A percentile compares a stretch with the other conserved stretches of the same genome.
Evolutionary conservation across 2,888 invertebrate genomes (phyloP).

Genomic region (Cryptosula pallasiana): DNA sequence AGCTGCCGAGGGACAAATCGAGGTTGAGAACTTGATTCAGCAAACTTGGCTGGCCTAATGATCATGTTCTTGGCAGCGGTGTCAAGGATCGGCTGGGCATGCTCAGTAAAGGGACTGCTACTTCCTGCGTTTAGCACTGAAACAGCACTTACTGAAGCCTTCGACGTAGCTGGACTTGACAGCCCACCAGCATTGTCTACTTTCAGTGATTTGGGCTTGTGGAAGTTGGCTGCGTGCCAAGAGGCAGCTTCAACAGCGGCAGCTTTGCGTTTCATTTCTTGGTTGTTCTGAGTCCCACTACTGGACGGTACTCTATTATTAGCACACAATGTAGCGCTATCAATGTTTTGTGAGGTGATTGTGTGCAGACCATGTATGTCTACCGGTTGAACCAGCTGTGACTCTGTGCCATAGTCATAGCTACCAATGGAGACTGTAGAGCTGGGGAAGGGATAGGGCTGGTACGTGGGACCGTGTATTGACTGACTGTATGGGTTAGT

Average conservation of each 20-base stretch:
- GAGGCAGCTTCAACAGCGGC: background rate
- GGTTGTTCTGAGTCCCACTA: no score
- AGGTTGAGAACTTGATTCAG: background rate
- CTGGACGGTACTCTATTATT: background rate
- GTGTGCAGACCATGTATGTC: background rate
- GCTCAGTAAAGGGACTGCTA: background rate
- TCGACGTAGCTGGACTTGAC: background rate
- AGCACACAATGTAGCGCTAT: background rate
- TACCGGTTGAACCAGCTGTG: background rate
- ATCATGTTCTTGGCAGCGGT: background rate
- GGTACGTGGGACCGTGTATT: no score
- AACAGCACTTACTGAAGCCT: background rate
- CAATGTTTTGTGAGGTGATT: background rate
- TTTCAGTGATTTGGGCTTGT: background rate
- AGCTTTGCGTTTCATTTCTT: background rate
- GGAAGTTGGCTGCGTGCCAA: conserved; percentile 6
- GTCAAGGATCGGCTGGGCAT: background rate
- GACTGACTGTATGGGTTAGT: no score
- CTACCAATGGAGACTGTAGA: no score
- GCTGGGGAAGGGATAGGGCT: no score
- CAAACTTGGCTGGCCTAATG: background rate
- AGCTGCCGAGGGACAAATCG: conserved; percentile 20
- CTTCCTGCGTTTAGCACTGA: background rate
- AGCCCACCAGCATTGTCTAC: background rate
- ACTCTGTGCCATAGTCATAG: no score